phyloP scores from a whole-genome alignment of 35 echinoderm and acorn worm species.

The Nesometra sesokonis region DNA sequence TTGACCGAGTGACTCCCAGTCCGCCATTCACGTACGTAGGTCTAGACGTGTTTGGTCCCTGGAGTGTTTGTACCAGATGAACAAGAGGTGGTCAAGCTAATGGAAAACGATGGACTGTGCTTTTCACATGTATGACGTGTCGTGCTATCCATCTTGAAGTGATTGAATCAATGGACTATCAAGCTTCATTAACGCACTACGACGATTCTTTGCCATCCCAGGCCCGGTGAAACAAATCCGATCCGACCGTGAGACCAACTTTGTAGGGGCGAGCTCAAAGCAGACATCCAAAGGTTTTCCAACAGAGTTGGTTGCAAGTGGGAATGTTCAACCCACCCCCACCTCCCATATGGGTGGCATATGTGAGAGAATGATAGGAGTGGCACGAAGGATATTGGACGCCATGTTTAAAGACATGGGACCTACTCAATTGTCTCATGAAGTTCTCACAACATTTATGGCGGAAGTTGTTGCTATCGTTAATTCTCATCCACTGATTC shows the following conservation, averaged over 20 bases:
- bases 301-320: background rate
- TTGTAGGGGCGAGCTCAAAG: conserved; percentile 12
- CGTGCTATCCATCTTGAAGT: conserved; percentile 27
- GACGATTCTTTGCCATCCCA: conserved; percentile 16
- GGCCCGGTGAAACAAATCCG: conserved; percentile 20
- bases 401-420: conserved; percentile 15
- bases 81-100: conserved; percentile 20
- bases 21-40: conserved; percentile 13
- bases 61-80: background rate
- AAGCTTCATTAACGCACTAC: conserved; percentile 19
- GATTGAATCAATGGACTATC: conserved; percentile 10
- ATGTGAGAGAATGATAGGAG: conserved; percentile 26
- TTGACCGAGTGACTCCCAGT: background rate
- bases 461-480: conserved; percentile 34
- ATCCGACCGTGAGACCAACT: conserved; percentile 28
- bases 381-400: conserved; percentile 5
- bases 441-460: conserved; percentile 41
- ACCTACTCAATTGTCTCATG: conserved; percentile 38
- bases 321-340: conserved; percentile 16
- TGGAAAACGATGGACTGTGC: conserved; percentile 18
- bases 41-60: conserved; percentile 18
- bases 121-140: conserved; percentile 14
- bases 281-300: background rate
- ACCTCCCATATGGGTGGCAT: conserved; percentile 11
- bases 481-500: conserved; percentile 39